phyloP scores from a whole-genome alignment of 2,797 vertebrate genomes.

The Pipistrellus pygmaeus region DNA sequence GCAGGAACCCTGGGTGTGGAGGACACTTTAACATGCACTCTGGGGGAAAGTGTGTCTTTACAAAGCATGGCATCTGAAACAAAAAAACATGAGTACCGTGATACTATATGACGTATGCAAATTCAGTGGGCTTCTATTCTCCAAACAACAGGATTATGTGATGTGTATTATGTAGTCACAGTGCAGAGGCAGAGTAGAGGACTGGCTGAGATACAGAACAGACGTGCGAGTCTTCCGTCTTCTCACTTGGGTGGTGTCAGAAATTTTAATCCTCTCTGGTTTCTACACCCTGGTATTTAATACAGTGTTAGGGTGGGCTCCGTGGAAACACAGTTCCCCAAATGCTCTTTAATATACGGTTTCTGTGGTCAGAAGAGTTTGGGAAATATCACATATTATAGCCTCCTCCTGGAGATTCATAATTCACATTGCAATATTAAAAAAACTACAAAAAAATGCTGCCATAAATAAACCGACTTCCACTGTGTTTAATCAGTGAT shows the following conservation, averaged over 20 bases:
- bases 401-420: slow-evolving; percentile 20
- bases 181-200: neutral
- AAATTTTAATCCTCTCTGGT: neutral
- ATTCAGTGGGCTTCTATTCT: fast-evolving
- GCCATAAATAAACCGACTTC: neutral
- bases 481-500: slow-evolving; percentile 48
- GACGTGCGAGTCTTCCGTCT: fast-evolving
- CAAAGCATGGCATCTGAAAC: neutral
- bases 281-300: fast-evolving
- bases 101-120: neutral
- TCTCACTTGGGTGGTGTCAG: neutral
- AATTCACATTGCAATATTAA: neutral
- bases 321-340: neutral
- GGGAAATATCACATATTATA: neutral
- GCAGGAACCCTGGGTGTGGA: neutral
- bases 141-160: neutral
- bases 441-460: neutral
- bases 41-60: neutral
- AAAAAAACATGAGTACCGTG: fast-evolving
- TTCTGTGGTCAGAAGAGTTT: slow-evolving; percentile 14
- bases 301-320: fast-evolving
- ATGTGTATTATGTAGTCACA: neutral
- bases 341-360: neutral
- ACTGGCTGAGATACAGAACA: neutral
- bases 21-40: neutral